Base-by-base conservation (phyloP, 1,140 invertebrate genomes). In the Pseudobourletiella spinata region DNA sequence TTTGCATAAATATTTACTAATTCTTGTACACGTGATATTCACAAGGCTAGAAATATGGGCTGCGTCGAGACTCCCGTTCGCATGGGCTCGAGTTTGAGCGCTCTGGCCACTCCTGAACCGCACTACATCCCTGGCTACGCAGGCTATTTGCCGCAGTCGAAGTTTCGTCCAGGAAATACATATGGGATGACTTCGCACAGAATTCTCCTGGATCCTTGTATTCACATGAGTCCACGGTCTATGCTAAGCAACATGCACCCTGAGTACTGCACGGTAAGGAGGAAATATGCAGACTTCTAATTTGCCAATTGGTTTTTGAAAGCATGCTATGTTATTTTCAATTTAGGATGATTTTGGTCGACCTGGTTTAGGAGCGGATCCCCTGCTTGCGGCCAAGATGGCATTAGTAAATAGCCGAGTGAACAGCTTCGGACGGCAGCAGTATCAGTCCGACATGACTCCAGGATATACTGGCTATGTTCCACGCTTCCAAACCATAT, bases 51-150 rank as follows among this genome's bases (percentile, higher is more conserved):
- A n/a, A n/a, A n/a, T n/a, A n/a, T n/a, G n/a, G n/a, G n/a, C n/a
- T n/a, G n/a, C n/a, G n/a, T n/a, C n/a, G n/a, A n/a, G n/a, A n/a
- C n/a, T n/a, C n/a, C n/a, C n/a, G n/a, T n/a, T n/a, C n/a, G n/a
- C n/a, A n/a, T n/a, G n/a, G n/a, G n/a, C n/a, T n/a, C n/a, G n/a
- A n/a, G n/a, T n/a, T n/a, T n/a, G n/a, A 48, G 20, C 20, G 11
- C 44, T 11, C 18, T 48, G 18, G 44, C 44, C 18, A 70, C 68
- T 4, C 64, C 68, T 25, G 62, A 70, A 35, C 68, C 68, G 2
- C 65, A 66, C 51, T 67, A 70, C 60, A 67, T 70, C 43, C 68
- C 68, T 1, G 68, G 68, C 1, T 70, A 70, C 59, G 44, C 42
- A 2, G 68, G 68, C 8, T 63, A 70, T 30, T 48, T 70, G 15